Conservation (phyloP, 2,797 vertebrate genomes). For the Loris lydekkerianus region DNA sequence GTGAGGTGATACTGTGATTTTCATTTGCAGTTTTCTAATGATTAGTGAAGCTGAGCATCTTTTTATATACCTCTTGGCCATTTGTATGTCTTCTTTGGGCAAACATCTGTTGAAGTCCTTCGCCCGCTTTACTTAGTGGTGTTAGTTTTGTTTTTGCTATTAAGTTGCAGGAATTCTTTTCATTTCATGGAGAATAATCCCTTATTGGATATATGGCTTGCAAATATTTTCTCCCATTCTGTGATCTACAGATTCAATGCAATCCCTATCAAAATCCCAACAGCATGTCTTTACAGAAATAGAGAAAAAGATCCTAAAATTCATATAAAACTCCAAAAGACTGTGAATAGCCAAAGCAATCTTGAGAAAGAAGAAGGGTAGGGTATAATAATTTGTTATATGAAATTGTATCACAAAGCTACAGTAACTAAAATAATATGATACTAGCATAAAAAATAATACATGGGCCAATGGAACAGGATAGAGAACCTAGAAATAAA, state of each 20-base stretch:
- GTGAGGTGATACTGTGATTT: not conserved
- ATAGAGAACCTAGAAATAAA: not conserved
- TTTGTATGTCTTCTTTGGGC: not conserved
- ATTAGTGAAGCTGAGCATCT: not conserved
- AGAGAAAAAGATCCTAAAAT: not conserved
- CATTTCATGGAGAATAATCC: not conserved
- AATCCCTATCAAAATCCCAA: not conserved
- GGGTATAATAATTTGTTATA: not conserved
- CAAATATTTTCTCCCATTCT: not conserved
- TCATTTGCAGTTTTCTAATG: not conserved
- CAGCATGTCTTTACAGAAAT: not conserved
- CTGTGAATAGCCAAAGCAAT: not conserved
- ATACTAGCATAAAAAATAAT: not conserved
- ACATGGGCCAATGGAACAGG: not conserved
- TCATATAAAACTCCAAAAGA: not conserved
- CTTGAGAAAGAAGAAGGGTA: not conserved
- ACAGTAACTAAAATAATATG: not conserved
- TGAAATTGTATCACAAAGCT: not conserved
- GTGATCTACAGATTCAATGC: not conserved
- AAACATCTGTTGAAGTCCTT: not conserved
- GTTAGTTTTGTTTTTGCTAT: not conserved
- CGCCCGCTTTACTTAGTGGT: not conserved
- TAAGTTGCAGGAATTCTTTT: not conserved
- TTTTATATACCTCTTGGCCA: not conserved
- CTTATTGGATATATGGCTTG: not conserved